Percentiles rank a stretch among this genome's conserved stretches.
Conservation (phyloP, 2,797 vertebrate species). For the Antennarius maculatus region DNA sequence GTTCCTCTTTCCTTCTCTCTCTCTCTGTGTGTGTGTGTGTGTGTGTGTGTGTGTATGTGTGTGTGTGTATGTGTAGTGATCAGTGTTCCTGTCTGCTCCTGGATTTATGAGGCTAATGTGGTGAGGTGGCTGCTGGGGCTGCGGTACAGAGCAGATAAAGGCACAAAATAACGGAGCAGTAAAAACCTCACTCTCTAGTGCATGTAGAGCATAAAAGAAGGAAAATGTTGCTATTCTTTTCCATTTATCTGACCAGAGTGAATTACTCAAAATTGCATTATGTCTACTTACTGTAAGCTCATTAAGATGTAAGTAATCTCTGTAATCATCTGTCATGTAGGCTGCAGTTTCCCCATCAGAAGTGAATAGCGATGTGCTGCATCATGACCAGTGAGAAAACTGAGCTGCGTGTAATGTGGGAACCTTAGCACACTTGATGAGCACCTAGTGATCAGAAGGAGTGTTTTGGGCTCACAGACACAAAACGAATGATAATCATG, state of each 20-base stretch:
- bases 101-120: conserved; percentile 65
- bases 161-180: conserved; percentile 35
- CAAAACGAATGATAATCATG: conserved; percentile 23
- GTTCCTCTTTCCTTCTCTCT: too few species aligned
- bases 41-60: background rate
- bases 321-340: conserved; percentile 5
- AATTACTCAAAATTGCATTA: background rate
- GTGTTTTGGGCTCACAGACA: conserved; percentile 56
- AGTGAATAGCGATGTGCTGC: background rate
- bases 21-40: background rate
- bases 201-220: conserved; percentile 10
- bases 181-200: conserved; percentile 31
- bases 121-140: conserved; percentile 55
- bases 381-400: conserved; percentile 2
- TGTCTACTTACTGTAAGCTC: conserved; percentile 19
- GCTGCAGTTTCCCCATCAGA: conserved; percentile 9
- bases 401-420: background rate
- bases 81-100: conserved; percentile 43
- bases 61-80: conserved; percentile 29
- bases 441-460: background rate
- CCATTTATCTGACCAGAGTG: conserved; percentile 25
- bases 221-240: conserved; percentile 20
- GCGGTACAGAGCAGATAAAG: conserved; percentile 51
- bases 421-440: conserved; percentile 1
- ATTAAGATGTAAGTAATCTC: conserved; percentile 19